Conservation (phyloP, 2,888 invertebrate genomes). For the Gastracanthus pulcherrimus region DNA sequence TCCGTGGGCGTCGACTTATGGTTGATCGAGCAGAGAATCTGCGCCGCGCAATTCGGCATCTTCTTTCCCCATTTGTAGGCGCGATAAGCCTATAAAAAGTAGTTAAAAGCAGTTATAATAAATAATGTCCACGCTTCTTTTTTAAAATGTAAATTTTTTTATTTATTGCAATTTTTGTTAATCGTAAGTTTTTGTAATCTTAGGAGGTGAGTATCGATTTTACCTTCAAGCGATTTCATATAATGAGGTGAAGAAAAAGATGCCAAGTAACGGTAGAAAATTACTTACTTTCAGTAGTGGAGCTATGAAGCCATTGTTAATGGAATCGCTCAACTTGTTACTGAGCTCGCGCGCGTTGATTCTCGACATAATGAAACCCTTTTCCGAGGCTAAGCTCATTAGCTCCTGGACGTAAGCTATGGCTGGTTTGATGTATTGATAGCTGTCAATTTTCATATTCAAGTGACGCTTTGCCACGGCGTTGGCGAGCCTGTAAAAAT, state of each 20-base stretch:
- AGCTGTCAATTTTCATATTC: constrained; percentile 85
- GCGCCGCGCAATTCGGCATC: constrained; percentile 86
- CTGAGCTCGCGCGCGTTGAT: constrained; percentile 86
- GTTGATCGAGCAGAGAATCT: constrained; percentile 89
- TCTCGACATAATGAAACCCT: constrained; percentile 82
- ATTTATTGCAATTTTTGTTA: no score
- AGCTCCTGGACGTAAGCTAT: constrained; percentile 86
- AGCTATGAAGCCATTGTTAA: constrained; percentile 90
- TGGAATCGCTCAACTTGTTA: constrained; percentile 87
- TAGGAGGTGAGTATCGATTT: no score
- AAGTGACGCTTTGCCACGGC: constrained; percentile 85
- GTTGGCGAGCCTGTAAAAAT: constrained; percentile 80
- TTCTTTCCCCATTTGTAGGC: constrained; percentile 87
- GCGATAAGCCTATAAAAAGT: constrained; percentile 82
- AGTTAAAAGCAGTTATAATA: background rate
- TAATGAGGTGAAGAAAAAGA: background rate
- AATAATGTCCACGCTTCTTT: background rate
- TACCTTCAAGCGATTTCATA: no score
- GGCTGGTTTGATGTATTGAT: constrained; percentile 87
- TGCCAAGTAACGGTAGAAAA: background rate
- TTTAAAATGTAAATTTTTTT: no score
- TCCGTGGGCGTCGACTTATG: constrained; percentile 80
- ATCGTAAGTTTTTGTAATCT: no score
- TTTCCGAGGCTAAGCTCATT: constrained; percentile 84
- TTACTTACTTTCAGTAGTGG: constrained; percentile 82